These are phyloP conservation scores for Brotula barbata DNA, from an alignment of 2,797 vertebrate genomes.

Conservation along the genomic window DNA sequence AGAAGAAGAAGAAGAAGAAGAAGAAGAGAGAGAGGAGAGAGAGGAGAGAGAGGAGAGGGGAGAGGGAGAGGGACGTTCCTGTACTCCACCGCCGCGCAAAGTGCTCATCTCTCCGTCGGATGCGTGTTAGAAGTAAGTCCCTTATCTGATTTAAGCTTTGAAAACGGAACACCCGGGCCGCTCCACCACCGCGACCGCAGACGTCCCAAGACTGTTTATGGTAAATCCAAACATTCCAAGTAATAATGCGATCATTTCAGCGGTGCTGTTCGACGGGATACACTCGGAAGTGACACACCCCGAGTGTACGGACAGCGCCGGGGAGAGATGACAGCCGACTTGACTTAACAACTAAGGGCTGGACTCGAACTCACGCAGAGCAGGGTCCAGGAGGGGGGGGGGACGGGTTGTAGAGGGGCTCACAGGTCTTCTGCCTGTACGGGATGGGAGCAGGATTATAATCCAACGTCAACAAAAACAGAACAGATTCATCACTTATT, in stretches of 20 bases:
- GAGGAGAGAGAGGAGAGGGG: too few species aligned
- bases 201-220: too few species aligned
- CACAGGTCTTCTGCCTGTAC: slow-evolving; percentile 1
- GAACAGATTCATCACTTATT: too few species aligned
- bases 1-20: too few species aligned
- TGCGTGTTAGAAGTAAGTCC: slow-evolving; percentile 70
- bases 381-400: slow-evolving; percentile 23
- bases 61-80: slow-evolving; percentile 29
- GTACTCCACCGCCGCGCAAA: slow-evolving; percentile 45
- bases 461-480: too few species aligned
- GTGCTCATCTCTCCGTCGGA: slow-evolving; percentile 54
- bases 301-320: slow-evolving; percentile 42
- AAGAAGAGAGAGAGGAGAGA: too few species aligned
- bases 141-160: slow-evolving; percentile 47
- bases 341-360: slow-evolving; percentile 38
- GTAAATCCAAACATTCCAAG: not conserved
- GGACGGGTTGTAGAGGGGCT: slow-evolving; percentile 22
- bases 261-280: slow-evolving; percentile 28
- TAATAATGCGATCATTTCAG: not conserved
- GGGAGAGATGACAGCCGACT: slow-evolving; percentile 40
- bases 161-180: slow-evolving; percentile 9
- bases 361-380: slow-evolving; percentile 42
- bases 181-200: not conserved
- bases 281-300: slow-evolving; percentile 66
- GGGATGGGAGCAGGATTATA: slow-evolving; percentile 36